Percentiles rank a stretch among this genome's conserved stretches.
Evolutionary conservation across 2,888 invertebrate genomes (phyloP).

Genomic region (Sceliomorpha sp.): DNA sequence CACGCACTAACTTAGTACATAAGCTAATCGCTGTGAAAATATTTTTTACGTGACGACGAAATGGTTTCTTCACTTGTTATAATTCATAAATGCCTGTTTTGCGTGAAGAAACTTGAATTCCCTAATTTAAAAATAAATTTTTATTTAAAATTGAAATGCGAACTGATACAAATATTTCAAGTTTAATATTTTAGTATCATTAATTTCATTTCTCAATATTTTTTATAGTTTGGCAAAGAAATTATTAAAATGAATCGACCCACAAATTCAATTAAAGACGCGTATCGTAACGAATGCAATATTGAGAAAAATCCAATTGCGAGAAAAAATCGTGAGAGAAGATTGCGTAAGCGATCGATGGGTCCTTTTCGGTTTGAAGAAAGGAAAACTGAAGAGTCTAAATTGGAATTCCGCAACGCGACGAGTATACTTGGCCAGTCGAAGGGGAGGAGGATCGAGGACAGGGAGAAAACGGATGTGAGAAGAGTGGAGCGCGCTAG

Average conservation of each 20-base stretch:
- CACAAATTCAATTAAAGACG: slow-evolving; percentile 14
- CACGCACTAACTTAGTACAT: no score
- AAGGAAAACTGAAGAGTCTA: slow-evolving; percentile 63
- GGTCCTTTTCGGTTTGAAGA: slow-evolving; percentile 73
- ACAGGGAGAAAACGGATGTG: slow-evolving; percentile 59
- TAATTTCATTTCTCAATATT: no score
- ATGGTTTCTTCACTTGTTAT: no score
- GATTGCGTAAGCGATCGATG: slow-evolving; percentile 68
- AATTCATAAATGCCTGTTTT: no score
- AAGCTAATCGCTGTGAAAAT: no score
- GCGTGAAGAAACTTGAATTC: no score
- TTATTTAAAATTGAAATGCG: no score
- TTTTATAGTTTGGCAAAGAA: no score
- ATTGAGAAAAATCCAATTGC: slow-evolving; percentile 43
- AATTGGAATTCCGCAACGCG: slow-evolving; percentile 75
- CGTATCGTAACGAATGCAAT: slow-evolving; percentile 27
- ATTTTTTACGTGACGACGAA: no score
- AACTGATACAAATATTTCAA: no score
- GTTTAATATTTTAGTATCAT: no score
- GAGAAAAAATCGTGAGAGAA: slow-evolving; percentile 37
- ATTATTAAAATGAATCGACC: background rate
- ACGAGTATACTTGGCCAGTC: slow-evolving; percentile 61
- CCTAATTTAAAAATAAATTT: no score
- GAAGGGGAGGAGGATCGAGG: slow-evolving; percentile 55
- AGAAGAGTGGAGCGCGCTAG: slow-evolving; percentile 57